These are phyloP conservation scores for Polietes domitor DNA, from an alignment of 2,888 invertebrate genomes.

Conservation along the genomic window DNA sequence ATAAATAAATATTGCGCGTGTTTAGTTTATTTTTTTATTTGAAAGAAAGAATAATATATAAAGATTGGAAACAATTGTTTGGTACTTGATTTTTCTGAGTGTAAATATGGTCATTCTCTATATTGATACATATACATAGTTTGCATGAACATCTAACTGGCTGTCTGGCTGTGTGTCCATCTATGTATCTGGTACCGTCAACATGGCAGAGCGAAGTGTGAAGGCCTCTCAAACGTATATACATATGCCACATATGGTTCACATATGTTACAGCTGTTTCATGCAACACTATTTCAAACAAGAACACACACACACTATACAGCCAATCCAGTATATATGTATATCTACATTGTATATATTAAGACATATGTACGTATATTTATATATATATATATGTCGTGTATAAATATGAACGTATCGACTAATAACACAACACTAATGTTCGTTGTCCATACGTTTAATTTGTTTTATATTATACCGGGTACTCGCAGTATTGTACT, in stretches of 20 bases:
- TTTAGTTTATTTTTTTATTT: no score
- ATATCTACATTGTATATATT: not conserved
- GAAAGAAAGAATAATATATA: no score
- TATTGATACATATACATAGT: not conserved
- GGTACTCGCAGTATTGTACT: not conserved
- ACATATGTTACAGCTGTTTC: conserved; percentile 59
- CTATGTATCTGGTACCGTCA: not conserved
- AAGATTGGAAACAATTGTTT: no score
- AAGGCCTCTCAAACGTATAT: conserved; percentile 13
- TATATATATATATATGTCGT: no score
- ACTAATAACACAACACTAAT: conserved; percentile 27
- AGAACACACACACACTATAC: not conserved
- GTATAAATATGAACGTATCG: conserved; percentile 1
- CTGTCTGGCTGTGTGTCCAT: not conserved
- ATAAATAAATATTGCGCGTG: no score
- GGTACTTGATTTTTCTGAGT: no score
- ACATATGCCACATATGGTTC: conserved; percentile 53
- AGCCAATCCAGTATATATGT: conserved; percentile 5
- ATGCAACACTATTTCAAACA: conserved; percentile 18
- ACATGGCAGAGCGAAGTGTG: conserved; percentile 2
- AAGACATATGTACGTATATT: not conserved
- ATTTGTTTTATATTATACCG: conserved; percentile 39
- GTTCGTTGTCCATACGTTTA: conserved; percentile 51
- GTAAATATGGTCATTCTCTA: not conserved
- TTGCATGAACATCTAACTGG: not conserved